A percentile compares a stretch with the other conserved stretches of the same genome.
These are phyloP conservation scores for Oryzias melastigma DNA, from an alignment of 2,113 vertebrate genomes.

Conservation along the genomic window DNA sequence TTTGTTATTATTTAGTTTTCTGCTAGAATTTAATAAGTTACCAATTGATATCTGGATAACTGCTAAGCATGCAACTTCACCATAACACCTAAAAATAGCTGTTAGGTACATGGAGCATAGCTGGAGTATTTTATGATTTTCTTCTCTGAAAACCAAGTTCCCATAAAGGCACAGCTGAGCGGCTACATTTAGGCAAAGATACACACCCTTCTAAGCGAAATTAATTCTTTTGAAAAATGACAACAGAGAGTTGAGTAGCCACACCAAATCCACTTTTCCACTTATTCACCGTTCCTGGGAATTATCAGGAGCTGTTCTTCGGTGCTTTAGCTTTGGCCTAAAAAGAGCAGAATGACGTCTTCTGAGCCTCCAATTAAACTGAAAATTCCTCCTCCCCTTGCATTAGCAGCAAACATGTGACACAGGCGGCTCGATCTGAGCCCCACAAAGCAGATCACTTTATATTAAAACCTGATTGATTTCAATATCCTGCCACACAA, in stretches of 20 bases:
- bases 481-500: slow-evolving; percentile 65
- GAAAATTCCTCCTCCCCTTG: slow-evolving; percentile 26
- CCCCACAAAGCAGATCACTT: slow-evolving; percentile 32
- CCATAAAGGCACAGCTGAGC: neutral
- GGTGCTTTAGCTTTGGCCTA: slow-evolving; percentile 14
- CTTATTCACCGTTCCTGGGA: slow-evolving; percentile 28
- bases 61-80: too few relatives aligned
- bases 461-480: slow-evolving; percentile 66
- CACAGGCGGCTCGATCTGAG: slow-evolving; percentile 18
- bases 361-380: too few relatives aligned
- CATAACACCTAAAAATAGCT: too few relatives aligned
- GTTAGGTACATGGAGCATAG: too few relatives aligned
- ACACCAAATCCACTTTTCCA: slow-evolving; percentile 51
- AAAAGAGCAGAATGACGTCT: slow-evolving; percentile 17
- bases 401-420: slow-evolving; percentile 34
- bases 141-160: too few relatives aligned
- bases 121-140: too few relatives aligned
- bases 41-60: too few relatives aligned
- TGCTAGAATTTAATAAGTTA: too few relatives aligned
- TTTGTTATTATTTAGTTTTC: too few relatives aligned
- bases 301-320: slow-evolving; percentile 26
- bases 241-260: slow-evolving; percentile 41
- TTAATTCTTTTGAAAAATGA: slow-evolving; percentile 31
- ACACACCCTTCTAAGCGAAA: slow-evolving; percentile 6
- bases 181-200: slow-evolving; percentile 19